Conservation (phyloP, 2,797 vertebrate genomes). For the Aphelocoma californica region DNA sequence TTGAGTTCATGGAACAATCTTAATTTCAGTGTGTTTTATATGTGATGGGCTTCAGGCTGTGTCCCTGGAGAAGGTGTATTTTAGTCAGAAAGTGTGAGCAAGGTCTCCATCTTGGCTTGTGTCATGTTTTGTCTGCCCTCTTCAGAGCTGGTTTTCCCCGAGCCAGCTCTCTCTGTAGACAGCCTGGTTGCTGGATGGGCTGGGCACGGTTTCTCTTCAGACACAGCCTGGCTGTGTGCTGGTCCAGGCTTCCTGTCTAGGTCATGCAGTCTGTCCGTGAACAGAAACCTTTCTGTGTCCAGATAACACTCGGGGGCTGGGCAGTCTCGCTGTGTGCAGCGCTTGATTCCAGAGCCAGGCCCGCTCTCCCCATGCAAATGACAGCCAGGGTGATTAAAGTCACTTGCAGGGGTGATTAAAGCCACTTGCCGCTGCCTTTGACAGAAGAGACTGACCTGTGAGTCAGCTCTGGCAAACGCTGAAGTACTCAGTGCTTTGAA, state of each 20-base stretch:
- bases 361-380: neutral
- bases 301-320: neutral
- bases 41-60: neutral
- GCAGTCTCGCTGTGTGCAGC: neutral
- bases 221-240: neutral
- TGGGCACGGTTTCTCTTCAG: neutral
- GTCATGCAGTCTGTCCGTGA: constrained; percentile 1
- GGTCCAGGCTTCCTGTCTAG: constrained; percentile 38
- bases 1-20: neutral
- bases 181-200: neutral
- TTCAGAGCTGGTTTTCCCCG: neutral
- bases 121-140: neutral
- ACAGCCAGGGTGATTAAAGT: constrained; percentile 32
- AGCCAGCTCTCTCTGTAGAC: neutral
- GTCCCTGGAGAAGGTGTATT: neutral
- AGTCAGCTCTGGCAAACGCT: constrained; percentile 37
- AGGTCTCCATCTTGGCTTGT: neutral
- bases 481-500: constrained; percentile 4
- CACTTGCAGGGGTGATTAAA: constrained; percentile 22
- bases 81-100: neutral
- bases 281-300: constrained; percentile 34
- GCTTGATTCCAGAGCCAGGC: neutral
- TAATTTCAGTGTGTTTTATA: neutral
- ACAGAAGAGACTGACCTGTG: constrained; percentile 3
- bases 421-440: neutral